A percentile compares a stretch with the other conserved stretches of the same genome.
phyloP scores from a whole-genome alignment of 1,140 invertebrate genomes.

The Armadillidium nasatum region DNA sequence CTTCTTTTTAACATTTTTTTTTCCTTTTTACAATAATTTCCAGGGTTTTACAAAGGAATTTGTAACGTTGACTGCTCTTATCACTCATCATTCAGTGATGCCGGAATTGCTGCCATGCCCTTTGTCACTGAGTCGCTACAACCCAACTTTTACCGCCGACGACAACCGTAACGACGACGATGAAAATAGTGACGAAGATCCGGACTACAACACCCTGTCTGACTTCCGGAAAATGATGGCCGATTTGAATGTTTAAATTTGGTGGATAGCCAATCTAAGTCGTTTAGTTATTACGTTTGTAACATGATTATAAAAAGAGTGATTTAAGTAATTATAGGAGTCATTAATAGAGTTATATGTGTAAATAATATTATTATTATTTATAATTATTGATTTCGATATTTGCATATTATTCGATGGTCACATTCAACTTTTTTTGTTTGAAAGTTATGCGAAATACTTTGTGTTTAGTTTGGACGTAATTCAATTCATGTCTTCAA shows the following conservation, averaged over 20 bases:
- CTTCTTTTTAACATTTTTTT: neutral
- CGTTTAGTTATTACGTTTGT: no score
- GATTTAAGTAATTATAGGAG: no score
- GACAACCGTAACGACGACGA: constrained; percentile 43
- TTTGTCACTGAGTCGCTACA: constrained; percentile 69
- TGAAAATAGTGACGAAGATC: constrained; percentile 53
- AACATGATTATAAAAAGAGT: no score
- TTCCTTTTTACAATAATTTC: constrained; percentile 51
- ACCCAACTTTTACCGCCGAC: constrained; percentile 47
- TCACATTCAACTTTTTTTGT: no score
- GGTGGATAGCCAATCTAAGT: no score
- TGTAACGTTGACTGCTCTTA: constrained; percentile 77
- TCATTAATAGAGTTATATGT: no score
- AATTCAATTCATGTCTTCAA: no score
- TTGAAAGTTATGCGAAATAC: no score
- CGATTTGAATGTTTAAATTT: constrained; percentile 54
- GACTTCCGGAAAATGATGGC: constrained; percentile 80
- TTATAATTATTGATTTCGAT: no score
- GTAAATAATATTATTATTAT: no score
- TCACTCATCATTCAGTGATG: constrained; percentile 93
- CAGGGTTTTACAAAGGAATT: constrained; percentile 97
- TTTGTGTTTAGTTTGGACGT: no score
- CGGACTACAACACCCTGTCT: constrained; percentile 66
- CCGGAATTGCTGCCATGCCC: constrained; percentile 88
- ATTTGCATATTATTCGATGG: no score